phyloP scores from a whole-genome alignment of 2,888 invertebrate species.

The Thumatha senex region DNA sequence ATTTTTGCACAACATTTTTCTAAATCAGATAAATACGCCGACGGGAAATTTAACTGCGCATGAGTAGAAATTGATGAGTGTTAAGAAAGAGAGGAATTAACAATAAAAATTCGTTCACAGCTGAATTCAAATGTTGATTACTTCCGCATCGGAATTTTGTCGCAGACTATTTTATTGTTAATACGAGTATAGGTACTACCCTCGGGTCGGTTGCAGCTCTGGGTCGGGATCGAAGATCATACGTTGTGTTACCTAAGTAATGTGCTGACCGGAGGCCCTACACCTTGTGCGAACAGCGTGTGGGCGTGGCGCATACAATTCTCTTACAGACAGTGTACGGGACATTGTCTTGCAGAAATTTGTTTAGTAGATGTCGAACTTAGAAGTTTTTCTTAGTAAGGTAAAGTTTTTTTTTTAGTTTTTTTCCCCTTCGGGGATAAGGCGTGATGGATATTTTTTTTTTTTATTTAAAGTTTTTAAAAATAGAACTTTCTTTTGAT shows the following conservation, averaged over 20 bases:
- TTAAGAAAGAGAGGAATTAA: too few species aligned
- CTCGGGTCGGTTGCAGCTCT: constrained; percentile 35
- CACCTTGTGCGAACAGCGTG: constrained; percentile 46
- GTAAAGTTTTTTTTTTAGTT: too few species aligned
- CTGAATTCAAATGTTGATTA: too few species aligned
- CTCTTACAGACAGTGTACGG: constrained; percentile 37
- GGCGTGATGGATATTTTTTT: too few species aligned
- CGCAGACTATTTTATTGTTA: constrained; percentile 36
- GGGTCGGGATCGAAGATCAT: constrained; percentile 45
- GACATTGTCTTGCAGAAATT: constrained; percentile 24
- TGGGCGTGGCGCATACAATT: constrained; percentile 42
- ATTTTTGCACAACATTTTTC: too few species aligned
- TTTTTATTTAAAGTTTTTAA: too few species aligned
- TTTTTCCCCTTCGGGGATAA: too few species aligned
- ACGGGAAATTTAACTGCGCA: too few species aligned
- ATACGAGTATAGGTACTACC: constrained; percentile 23
- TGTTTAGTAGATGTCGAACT: background rate
- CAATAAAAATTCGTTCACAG: too few species aligned
- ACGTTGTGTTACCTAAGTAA: constrained; percentile 47
- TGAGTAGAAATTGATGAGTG: too few species aligned
- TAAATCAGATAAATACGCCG: too few species aligned
- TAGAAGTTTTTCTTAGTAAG: background rate
- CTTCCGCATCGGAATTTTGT: constrained; percentile 16
- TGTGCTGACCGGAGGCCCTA: constrained; percentile 47
- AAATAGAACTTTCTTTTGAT: too few species aligned